phyloP scores from a whole-genome alignment of 2,888 invertebrate species.

The Lasioglossum zephyrum region DNA sequence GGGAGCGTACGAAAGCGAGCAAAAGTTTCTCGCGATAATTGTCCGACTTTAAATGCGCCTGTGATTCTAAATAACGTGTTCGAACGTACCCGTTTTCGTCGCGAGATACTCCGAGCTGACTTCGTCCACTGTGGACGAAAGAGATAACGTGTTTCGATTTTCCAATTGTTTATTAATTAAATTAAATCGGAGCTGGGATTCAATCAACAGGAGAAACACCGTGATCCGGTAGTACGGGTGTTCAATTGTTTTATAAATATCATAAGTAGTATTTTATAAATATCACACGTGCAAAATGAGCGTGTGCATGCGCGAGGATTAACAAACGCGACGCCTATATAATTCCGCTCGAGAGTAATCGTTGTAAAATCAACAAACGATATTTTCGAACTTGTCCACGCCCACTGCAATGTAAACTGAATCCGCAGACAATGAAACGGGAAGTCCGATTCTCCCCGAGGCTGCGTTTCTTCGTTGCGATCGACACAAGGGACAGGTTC shows the following conservation, averaged over 20 bases:
- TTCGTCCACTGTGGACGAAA: background rate
- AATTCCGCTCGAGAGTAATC: background rate
- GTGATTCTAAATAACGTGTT: constrained; percentile 60
- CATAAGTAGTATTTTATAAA: background rate
- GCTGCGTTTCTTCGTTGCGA: constrained; percentile 16
- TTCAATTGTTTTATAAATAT: background rate
- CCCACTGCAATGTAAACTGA: background rate
- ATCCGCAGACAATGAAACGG: background rate
- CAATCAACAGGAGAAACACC: background rate
- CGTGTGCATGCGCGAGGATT: background rate
- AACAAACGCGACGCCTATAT: background rate
- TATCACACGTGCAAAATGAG: background rate
- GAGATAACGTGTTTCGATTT: background rate
- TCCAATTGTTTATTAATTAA: background rate
- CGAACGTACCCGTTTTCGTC: constrained; percentile 29
- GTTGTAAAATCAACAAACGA: background rate
- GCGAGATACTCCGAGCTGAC: constrained; percentile 5
- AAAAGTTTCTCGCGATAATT: constrained; percentile 64
- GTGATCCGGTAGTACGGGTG: no score
- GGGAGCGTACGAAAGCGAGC: constrained; percentile 50
- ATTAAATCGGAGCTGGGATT: background rate
- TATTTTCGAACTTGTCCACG: background rate
- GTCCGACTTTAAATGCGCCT: constrained; percentile 55
- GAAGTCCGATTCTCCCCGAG: constrained; percentile 21
- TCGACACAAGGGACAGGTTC: constrained; percentile 19